A percentile compares a stretch with the other conserved stretches of the same genome.
Conservation (phyloP, 2,113 vertebrate genomes). For the Oplegnathus fasciatus region DNA sequence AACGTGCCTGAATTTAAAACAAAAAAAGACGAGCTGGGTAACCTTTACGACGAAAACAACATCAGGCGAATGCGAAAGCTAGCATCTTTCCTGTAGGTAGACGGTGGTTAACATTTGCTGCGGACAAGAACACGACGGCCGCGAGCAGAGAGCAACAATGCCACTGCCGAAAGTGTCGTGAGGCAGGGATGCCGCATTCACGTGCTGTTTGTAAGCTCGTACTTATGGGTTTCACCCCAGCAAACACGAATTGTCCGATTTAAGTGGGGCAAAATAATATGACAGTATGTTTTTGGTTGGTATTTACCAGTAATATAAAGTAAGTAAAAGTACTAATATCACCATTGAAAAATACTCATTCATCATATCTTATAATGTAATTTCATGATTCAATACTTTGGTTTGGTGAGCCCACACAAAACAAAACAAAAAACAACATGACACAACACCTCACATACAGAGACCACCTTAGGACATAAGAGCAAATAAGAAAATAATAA, state of each 20-base stretch:
- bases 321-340: neutral
- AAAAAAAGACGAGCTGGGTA: neutral
- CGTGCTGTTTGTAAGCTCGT: neutral
- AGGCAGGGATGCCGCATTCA: constrained; percentile 42
- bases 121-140: neutral
- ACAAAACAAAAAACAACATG: too few species aligned
- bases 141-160: constrained; percentile 45
- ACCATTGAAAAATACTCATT: neutral
- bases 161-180: constrained; percentile 37
- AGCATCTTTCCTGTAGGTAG: constrained; percentile 15
- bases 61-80: constrained; percentile 20
- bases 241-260: neutral
- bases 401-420: too few species aligned
- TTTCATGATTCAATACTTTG: too few species aligned
- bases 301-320: too few species aligned
- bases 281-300: neutral
- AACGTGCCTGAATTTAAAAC: neutral
- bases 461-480: too few species aligned
- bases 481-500: too few species aligned
- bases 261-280: neutral
- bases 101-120: neutral
- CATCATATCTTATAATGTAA: neutral
- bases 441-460: too few species aligned
- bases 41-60: constrained; percentile 29
- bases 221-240: accelerated